These are phyloP conservation scores for Hafferia zeledoni DNA, from an alignment of 2,797 vertebrate species.

Conservation along the genomic window DNA sequence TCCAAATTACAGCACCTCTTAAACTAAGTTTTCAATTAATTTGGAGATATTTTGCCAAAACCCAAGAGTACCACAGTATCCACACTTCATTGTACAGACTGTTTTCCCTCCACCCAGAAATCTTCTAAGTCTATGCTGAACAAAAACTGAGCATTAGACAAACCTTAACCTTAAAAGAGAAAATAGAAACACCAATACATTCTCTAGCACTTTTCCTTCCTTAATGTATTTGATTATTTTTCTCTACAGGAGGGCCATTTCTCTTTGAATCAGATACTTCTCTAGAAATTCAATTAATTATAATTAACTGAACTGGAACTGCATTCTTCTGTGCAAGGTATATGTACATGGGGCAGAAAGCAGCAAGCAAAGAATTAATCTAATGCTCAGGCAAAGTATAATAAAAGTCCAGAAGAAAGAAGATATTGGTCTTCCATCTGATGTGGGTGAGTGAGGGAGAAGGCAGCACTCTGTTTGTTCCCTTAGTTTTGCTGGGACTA, in stretches of 20 bases:
- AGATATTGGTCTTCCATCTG: background rate
- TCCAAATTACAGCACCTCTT: background rate
- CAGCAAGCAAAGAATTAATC: background rate
- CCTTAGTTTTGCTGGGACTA: background rate
- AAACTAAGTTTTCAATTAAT: background rate
- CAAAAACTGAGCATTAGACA: background rate
- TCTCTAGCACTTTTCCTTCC: background rate
- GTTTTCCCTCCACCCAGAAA: background rate
- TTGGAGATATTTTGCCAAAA: background rate
- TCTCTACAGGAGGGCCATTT: background rate
- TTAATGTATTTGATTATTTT: background rate
- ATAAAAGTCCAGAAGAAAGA: background rate
- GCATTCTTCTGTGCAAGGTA: background rate
- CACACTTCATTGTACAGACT: background rate
- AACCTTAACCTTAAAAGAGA: background rate
- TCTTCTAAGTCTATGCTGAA: background rate
- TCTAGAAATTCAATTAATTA: background rate
- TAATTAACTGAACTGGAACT: background rate
- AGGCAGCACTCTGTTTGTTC: background rate
- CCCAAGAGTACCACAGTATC: background rate
- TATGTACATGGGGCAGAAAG: background rate
- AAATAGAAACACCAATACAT: background rate
- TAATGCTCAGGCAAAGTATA: background rate
- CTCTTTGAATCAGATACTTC: background rate
- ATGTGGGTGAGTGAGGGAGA: background rate